Percentiles rank a stretch among this genome's conserved stretches.
Conservation (phyloP, 2,797 vertebrate genomes). For the Sebastes wilsoni region DNA sequence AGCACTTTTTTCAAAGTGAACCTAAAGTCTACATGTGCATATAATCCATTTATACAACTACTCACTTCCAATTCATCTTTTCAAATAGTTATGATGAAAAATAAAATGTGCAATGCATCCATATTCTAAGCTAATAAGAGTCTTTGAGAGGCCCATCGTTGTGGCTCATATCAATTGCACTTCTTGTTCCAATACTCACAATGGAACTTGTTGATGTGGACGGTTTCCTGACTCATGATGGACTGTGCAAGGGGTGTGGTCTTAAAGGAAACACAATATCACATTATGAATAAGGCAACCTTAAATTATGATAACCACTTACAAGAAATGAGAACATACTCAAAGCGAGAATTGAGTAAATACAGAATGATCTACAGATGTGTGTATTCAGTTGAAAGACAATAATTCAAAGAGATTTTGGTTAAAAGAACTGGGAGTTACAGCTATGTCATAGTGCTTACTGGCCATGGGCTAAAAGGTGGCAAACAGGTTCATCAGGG, state of each 20-base stretch:
- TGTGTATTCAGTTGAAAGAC: background rate
- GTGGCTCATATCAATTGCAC: background rate
- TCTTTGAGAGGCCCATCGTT: background rate
- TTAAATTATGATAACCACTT: background rate
- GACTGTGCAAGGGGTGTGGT: slow-evolving; percentile 15
- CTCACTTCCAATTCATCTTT: background rate
- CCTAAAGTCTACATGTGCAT: no score
- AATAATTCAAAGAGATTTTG: background rate
- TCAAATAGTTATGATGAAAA: no score
- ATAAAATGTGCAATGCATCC: background rate
- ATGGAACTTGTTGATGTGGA: slow-evolving; percentile 28
- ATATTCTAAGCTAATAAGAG: background rate
- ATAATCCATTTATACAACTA: background rate
- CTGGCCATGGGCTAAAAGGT: slow-evolving; percentile 18
- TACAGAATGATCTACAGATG: background rate
- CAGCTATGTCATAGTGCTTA: slow-evolving; percentile 9
- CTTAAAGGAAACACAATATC: slow-evolving; percentile 38
- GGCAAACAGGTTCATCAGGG: slow-evolving; percentile 28
- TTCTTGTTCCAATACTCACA: slow-evolving; percentile 20
- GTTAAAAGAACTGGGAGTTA: background rate
- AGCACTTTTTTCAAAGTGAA: no score
- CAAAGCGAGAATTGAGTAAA: background rate
- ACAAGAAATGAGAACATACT: background rate
- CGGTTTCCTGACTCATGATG: slow-evolving; percentile 28
- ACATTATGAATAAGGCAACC: background rate